Conservation (phyloP, 1,140 invertebrate genomes). For the Neelides sp. region DNA sequence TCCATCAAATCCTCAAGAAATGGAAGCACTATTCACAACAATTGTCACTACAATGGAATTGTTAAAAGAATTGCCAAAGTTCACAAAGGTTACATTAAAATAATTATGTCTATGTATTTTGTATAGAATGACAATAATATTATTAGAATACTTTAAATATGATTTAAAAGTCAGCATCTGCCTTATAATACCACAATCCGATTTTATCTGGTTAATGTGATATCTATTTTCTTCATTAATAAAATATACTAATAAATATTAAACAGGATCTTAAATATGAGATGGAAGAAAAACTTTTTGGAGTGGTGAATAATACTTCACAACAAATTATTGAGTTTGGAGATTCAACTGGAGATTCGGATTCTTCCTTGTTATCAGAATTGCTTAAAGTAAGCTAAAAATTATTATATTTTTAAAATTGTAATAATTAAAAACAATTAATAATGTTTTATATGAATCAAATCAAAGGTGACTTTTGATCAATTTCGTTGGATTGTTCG, state of each 20-base stretch:
- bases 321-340: constrained; percentile 52
- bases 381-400: constrained; percentile 27
- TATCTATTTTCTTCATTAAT: neutral
- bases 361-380: constrained; percentile 26
- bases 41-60: constrained; percentile 74
- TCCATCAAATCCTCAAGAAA: constrained; percentile 38
- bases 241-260: constrained; percentile 17
- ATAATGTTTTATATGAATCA: neutral
- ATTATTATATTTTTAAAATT: neutral
- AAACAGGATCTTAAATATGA: constrained; percentile 59
- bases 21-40: constrained; percentile 60
- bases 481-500: constrained; percentile 60
- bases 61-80: constrained; percentile 67
- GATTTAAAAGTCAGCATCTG: constrained; percentile 5
- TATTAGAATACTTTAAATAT: constrained; percentile 1
- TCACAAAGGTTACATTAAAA: constrained; percentile 68
- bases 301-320: constrained; percentile 61
- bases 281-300: constrained; percentile 64
- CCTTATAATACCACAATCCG: neutral
- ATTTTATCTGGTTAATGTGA: neutral
- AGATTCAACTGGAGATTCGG: constrained; percentile 32
- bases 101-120: too few species aligned
- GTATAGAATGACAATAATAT: constrained; percentile 1
- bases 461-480: constrained; percentile 49
- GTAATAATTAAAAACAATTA: neutral